Evolutionary conservation across 2,113 vertebrate species (phyloP), one percentile per base, ranked within the genome.

Genomic region (Prunella fulvescens): DNA sequence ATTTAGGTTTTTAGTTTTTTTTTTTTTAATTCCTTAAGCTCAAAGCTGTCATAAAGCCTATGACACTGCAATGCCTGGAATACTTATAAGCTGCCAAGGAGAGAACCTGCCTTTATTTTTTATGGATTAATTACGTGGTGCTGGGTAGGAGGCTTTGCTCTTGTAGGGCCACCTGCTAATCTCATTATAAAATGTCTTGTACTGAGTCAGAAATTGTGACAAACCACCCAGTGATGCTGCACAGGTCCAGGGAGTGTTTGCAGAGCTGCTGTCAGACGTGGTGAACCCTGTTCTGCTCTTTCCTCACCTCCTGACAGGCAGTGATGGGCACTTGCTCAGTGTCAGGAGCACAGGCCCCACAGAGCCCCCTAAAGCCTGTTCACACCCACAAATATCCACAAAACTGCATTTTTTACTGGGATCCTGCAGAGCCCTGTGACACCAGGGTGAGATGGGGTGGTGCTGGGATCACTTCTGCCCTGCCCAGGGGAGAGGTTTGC

Each of bases 61-160:
- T 29, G 67, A 77, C 61, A 76, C 29, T 12, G 40, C 53, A 70
- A 85, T 71, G 79, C 23, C 65, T 91, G 26, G 77, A 97, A 96
- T 64, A 83, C 57, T 51, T 24, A 60, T 4, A 60, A 69, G 77
- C 74, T 86, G 87, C 84, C 78, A 86, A 58, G 77, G 51, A 56
- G 60, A 74, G 62, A 91, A 71, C 60, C 48, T 92, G 91, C 66
- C 60, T 87, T 73, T 81, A 81, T 82, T 96, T 96, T 90, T 96
- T 71, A 94, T 81, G 61, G 90, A 86, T 86, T 97, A 97, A 96
- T 97, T 85, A 79, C 3, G 3, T 76, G 48, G 88, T 92, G 90
- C 79, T 8, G 77, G 74, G 45, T 57, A 62, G 94, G 74, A 86
- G 83, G 73, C 56, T 96, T 78, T 96, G 71, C 58, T 85, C 66